Evolutionary conservation across 2,888 invertebrate species (phyloP), one percentile per base, ranked within the genome.

Genomic region (Seira ritae): DNA sequence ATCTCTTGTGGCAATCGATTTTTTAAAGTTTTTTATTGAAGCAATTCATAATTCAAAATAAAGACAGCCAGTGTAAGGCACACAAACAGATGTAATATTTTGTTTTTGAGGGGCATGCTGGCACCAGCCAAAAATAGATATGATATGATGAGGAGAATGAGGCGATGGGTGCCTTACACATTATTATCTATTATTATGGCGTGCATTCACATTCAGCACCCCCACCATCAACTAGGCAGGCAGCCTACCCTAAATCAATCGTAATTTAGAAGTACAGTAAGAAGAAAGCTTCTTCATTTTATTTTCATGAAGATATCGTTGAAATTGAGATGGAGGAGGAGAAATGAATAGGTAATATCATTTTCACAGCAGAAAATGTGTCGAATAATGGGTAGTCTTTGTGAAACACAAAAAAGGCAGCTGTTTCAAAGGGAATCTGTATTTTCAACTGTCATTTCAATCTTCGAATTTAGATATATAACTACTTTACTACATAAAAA

Each of bases 1-100:
- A 69, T 80, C 74, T 31, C 31, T 68, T 74, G 80, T 74, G 81
- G 75, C 81, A 75, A 75, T 81, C 71, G 75, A 81, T 75, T 75
- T 10, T 66, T 24, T 23, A 12, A 71, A 46, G 60, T 80, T 73
- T 79, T 79, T 77, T 78, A 71, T 17, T 31, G 31, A 31, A 31
- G 15, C 60, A 1, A 65, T 70, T 62, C 46, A 69, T 23, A 37
- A 24, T 31, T 31, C 31, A 31, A 31, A 31, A 31, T 31, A 31
- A 31, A 31, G 31, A 31, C 31, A 31, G 31, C 31, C 8, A 31
- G 31, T 31, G 31, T 31, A 31, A 31, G 31, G 31, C 31, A 31
- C 31, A 31, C 31, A 31, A 31, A 73, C 80, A 80, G 80, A 80
- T 81, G 81, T 31, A 71, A 31, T 55, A 42, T 66, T 23, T 75